Evolutionary conservation across 1,140 invertebrate species (phyloP), one percentile per base, ranked within the genome.

Genomic region (Helicorthomorpha holstii): DNA sequence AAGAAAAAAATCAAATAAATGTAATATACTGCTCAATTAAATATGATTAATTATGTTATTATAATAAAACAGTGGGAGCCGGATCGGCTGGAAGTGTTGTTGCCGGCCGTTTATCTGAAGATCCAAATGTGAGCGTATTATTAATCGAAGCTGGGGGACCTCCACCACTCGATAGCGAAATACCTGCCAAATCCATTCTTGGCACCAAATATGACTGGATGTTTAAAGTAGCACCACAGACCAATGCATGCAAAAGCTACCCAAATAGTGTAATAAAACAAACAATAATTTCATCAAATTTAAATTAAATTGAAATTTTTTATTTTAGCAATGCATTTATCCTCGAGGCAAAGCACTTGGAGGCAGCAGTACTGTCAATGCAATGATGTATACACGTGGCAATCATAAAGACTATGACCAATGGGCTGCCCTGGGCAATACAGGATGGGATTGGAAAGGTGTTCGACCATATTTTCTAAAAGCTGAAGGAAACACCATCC

Each of bases 51-150:
- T n/a, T n/a, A n/a, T n/a, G n/a, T n/a, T n/a, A n/a, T n/a, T n/a
- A n/a, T n/a, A n/a, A n/a, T n/a, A 4, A 26, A 26, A 10, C 48
- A 48, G 46, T 48, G 7, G 46, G 46, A 24, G 12, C 23, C 24
- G 92, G 91, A 0, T 87, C 87, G 0, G 89, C 87, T 2, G 92
- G 91, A 2, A 75, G 80, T 1, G 86, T 94, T 0, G 53, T 96
- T 2, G 87, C 85, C 0, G 88, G 84, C 53, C 72, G 92, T 29
- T 26, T 48, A 24, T 48, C 46, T 10, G 85, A 88, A 62, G 72
- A 83, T 27, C 73, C 76, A 1, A 69, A 79, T 24, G 85, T 83
- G 79, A 85, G 74, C 49, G 80, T 92, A 0, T 66, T 93, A 19
- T 63, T 94, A 3, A 57, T 94, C 21, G 90, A 94, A 68, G 88